Percentiles rank a stretch among this genome's conserved stretches.
Conservation (phyloP, 2,797 vertebrate genomes). For the Bovichtus diacanthus region DNA sequence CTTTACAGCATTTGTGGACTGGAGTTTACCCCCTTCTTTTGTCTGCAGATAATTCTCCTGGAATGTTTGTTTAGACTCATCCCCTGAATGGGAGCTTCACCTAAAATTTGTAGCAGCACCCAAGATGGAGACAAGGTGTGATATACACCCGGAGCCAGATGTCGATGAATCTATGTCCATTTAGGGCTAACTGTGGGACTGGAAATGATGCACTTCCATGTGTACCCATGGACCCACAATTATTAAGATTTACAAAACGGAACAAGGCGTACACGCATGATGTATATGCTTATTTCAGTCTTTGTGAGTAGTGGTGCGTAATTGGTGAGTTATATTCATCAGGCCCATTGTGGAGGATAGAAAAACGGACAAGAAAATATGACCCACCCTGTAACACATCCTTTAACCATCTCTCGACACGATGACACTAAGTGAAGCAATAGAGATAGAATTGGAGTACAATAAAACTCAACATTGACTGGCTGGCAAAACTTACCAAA, state of each 20-base stretch:
- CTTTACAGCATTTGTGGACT: slow-evolving; percentile 67
- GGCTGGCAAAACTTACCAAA: too few relatives aligned
- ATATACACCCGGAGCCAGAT: slow-evolving; percentile 54
- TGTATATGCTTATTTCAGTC: neutral
- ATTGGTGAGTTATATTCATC: neutral
- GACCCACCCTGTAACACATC: neutral
- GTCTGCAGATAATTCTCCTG: slow-evolving; percentile 70
- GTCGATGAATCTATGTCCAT: neutral
- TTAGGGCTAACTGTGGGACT: neutral
- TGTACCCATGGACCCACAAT: neutral
- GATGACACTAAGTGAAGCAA: too few relatives aligned
- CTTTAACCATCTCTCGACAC: too few relatives aligned
- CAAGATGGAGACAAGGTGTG: slow-evolving; percentile 39
- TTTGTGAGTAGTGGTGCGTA: neutral
- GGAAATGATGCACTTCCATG: neutral
- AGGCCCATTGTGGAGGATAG: neutral
- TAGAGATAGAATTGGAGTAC: too few relatives aligned
- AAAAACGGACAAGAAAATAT: neutral
- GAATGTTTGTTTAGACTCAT: slow-evolving; percentile 78
- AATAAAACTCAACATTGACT: too few relatives aligned
- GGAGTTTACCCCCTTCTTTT: slow-evolving; percentile 69
- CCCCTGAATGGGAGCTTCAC: slow-evolving; percentile 53
- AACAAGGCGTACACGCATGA: neutral
- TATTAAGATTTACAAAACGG: neutral
- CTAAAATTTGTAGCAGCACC: slow-evolving; percentile 56